Base-by-base conservation (phyloP, 2,888 invertebrate genomes). In the Melipona bicolor region DNA sequence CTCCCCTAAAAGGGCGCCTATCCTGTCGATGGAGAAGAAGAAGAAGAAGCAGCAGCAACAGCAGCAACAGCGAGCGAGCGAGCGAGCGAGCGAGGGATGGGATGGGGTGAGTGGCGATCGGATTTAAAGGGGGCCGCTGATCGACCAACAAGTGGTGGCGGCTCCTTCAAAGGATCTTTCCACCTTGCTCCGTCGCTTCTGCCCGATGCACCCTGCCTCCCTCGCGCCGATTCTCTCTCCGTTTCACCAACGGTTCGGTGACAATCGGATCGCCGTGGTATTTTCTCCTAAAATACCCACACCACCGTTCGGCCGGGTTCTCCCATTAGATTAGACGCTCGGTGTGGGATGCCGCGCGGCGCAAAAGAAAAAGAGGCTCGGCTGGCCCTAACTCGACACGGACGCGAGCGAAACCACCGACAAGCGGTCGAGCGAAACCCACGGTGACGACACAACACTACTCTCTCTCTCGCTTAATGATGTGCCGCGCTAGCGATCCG, bases 141-240 rank as follows among this genome's bases (percentile, higher is more conserved):
- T 93, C 92, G 92, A 91, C 90, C 92, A 92, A 93, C 93, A 93
- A 93, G 93, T 92, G 92, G 92, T 89, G 93, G 91, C 93, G 93
- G 93, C 91, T 88, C 86, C 91, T 91, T 92, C 92, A 92, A 92
- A 92, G 92, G 91, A 82, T 83, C 88, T 61, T 84, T 84, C 85
- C 82, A 84, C 84, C 89, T 87, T 87, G 74, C 87, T 89, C 84
- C 81, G 83, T 81, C 76, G 73, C 78, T 80, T 83, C 85, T 79
- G 76, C 67, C 75, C 65, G 36, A 36, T 50, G 24, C 54, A 43
- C 67, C 21, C 79, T 24, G 56, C 62, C 79, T 56, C 73, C 65
- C 54, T 64, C 61, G 54, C 19, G 24, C 27, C 62, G 13, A 52
- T 69, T 54, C 24, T n/a, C 43, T 64, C 75, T 78, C 80, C 21